Evolutionary conservation across 2,888 invertebrate species (phyloP), one percentile per base, ranked within the genome.

Genomic region (Alsophila aescularia): DNA sequence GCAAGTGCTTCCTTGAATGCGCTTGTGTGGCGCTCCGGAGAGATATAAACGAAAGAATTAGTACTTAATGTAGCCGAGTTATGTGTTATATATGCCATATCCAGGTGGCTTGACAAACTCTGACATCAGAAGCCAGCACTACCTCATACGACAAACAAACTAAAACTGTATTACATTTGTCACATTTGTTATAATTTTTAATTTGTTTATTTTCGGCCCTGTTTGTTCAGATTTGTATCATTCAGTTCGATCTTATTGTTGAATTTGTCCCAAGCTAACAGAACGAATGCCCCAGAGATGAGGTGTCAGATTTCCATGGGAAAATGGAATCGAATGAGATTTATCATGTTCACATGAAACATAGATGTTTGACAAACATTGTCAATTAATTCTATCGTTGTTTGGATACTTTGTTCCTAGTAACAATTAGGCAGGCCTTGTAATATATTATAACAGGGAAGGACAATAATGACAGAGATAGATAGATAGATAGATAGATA

Each of bases 221-320:
- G 27, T n/a, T n/a, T n/a, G 10, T 10, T 27, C 43, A 35, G 37
- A 39, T 44, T 43, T 47, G 32, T 51, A 36, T 43, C 34, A 40
- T 10, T 49, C n/a, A 15, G 48, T 44, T n/a, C n/a, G 31, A 53
- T 67, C 51, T 18, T 62, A 48, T 58, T 62, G 66, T 63, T 67
- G 64, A 62, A 72, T 65, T 73, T 66, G 60, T 69, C 64, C 66
- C 62, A 67, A 71, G 72, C 75, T 47, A 61, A 57, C 58, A 48
- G 40, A 64, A 50, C 83, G 72, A 75, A 75, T 77, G 75, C 71
- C 75, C 51, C 50, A 60, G 66, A 48, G 64, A 58, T 66, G 60
- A 62, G 66, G 81, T 87, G 72, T 90, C 81, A 67, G 69, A 75
- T 90, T 88, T 79, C 89, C 75, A 78, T 90, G 89, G 86, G 90